phyloP scores from a whole-genome alignment of 2,113 vertebrate species.

The Platysternon megacephalum region DNA sequence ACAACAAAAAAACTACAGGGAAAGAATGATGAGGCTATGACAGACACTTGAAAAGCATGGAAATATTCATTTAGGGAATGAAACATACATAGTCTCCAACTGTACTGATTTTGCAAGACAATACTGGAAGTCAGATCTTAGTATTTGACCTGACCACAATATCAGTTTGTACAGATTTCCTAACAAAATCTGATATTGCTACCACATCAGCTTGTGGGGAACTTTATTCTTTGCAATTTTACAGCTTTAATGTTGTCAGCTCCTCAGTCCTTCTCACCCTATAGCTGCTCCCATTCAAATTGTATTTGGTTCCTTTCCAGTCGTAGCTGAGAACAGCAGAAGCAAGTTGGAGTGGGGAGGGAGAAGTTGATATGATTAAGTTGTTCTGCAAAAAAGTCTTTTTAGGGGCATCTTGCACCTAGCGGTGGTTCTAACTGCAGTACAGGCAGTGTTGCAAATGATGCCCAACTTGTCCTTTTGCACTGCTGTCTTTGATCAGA shows the following conservation, averaged over 20 bases:
- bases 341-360: neutral
- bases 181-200: neutral
- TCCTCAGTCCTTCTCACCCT: conserved; percentile 42
- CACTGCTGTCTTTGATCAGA: conserved; percentile 1
- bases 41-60: conserved; percentile 73
- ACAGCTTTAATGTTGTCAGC: conserved; percentile 15
- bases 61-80: conserved; percentile 60
- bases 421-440: neutral
- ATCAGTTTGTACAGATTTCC: conserved; percentile 62
- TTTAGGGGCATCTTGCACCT: neutral
- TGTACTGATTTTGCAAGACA: conserved; percentile 58
- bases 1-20: conserved; percentile 74
- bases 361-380: neutral
- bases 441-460: neutral
- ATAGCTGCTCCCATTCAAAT: conserved; percentile 10
- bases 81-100: conserved; percentile 67
- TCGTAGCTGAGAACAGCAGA: neutral
- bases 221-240: neutral
- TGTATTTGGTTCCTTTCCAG: conserved; percentile 8
- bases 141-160: conserved; percentile 63
- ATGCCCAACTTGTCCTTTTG: neutral
- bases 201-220: neutral
- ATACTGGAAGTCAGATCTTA: conserved; percentile 48
- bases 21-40: conserved; percentile 69
- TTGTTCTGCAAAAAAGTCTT: conserved; percentile 5